These are phyloP conservation scores for Uropsilus gracilis DNA, from an alignment of 2,113 vertebrate genomes.

Conservation along the genomic window DNA sequence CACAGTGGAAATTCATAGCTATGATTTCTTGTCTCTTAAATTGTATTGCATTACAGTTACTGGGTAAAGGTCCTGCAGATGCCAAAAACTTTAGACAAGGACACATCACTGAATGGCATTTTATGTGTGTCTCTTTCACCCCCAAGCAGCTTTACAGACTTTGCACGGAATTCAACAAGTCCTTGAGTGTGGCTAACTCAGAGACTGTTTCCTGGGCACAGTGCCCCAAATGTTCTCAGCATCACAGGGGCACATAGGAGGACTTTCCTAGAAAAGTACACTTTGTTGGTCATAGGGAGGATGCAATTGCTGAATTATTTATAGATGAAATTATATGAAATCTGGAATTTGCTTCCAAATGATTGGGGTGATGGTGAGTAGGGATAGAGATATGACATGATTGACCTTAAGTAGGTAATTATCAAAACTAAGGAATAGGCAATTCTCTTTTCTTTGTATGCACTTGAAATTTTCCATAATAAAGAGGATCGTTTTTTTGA, in stretches of 20 bases:
- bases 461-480: conserved; percentile 18
- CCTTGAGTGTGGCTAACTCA: neutral
- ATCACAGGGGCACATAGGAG: neutral
- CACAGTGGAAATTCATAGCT: neutral
- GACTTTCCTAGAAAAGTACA: neutral
- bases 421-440: neutral
- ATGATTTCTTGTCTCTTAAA: neutral
- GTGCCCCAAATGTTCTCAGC: neutral
- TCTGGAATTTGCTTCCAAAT: neutral
- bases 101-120: neutral
- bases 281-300: neutral
- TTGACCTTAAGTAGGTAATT: neutral
- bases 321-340: neutral
- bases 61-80: neutral
- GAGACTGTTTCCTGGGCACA: neutral
- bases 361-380: neutral
- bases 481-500: conserved; percentile 7
- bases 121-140: neutral
- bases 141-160: neutral
- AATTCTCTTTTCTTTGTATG: neutral
- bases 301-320: neutral
- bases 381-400: neutral
- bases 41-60: neutral
- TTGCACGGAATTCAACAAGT: neutral
- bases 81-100: neutral